Evolutionary conservation across 2,797 vertebrate genomes (phyloP).

Genomic region (Neosalanx taihuensis): DNA sequence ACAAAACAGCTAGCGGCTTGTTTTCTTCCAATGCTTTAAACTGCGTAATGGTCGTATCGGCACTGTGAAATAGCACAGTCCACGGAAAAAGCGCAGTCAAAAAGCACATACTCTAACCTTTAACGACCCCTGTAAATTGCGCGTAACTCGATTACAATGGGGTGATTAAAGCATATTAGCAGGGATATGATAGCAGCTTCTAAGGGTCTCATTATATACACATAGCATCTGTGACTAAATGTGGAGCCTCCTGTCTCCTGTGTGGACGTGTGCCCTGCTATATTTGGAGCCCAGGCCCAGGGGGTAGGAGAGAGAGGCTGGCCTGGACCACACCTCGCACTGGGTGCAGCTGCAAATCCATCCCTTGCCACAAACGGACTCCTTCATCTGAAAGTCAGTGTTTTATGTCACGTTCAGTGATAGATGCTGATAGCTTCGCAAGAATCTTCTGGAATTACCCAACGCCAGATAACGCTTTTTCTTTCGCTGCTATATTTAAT

Average conservation of each 20-base stretch:
- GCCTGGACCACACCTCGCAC: not conserved
- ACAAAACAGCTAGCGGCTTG: not conserved
- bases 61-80: constrained; percentile 1
- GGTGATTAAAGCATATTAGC: constrained; percentile 73
- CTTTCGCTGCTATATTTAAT: constrained; percentile 55
- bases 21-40: not conserved
- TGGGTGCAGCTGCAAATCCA: not conserved
- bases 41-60: not conserved
- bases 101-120: constrained; percentile 45
- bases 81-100: not conserved
- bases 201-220: constrained; percentile 63
- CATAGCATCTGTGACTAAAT: constrained; percentile 62
- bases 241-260: constrained; percentile 38
- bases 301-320: constrained; percentile 15
- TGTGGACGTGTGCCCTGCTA: constrained; percentile 52
- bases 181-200: constrained; percentile 67
- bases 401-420: not conserved
- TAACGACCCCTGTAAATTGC: constrained; percentile 55
- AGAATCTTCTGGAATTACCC: too few species aligned
- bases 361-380: not conserved
- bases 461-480: too few species aligned
- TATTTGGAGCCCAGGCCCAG: constrained; percentile 54
- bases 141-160: constrained; percentile 70
- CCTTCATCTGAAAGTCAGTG: not conserved
- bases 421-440: not conserved